A percentile compares a stretch with the other conserved stretches of the same genome.
Conservation (phyloP, 1,140 invertebrate genomes). For the Eueides isabella region DNA sequence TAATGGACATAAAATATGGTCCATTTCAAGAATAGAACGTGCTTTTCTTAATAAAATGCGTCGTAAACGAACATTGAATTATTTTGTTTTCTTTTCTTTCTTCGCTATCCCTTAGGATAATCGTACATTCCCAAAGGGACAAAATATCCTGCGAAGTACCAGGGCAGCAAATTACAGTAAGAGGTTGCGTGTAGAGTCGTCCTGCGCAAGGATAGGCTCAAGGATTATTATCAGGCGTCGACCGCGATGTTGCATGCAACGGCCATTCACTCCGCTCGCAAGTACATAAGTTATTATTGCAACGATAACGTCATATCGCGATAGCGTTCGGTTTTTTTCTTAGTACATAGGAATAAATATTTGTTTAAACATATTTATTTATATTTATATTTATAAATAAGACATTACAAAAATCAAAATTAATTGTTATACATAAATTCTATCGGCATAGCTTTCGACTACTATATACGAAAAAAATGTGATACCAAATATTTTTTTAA, state of each 20-base stretch:
- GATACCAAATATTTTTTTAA: no score
- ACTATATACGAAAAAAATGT: no score
- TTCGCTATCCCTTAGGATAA: slow-evolving; percentile 60
- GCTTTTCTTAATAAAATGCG: background rate
- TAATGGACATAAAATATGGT: background rate
- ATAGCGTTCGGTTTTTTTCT: background rate
- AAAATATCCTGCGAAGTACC: slow-evolving; percentile 82
- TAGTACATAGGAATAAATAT: background rate
- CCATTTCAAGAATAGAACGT: background rate
- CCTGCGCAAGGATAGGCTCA: slow-evolving; percentile 77
- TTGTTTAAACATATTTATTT: no score
- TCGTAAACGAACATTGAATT: background rate
- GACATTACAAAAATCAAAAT: no score
- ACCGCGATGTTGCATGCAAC: slow-evolving; percentile 49
- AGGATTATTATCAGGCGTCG: slow-evolving; percentile 65
- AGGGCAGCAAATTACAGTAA: slow-evolving; percentile 70
- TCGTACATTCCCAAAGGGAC: slow-evolving; percentile 81
- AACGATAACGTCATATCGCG: background rate
- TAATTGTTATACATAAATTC: no score
- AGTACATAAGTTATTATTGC: slow-evolving; percentile 35
- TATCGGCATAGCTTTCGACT: no score
- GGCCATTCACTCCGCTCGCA: slow-evolving; percentile 59
- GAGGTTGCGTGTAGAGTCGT: slow-evolving; percentile 61
- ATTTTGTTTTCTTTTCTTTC: slow-evolving; percentile 11
- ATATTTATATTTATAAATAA: no score